phyloP scores from a whole-genome alignment of 2,113 vertebrate genomes.

The Saguinus imperator region DNA sequence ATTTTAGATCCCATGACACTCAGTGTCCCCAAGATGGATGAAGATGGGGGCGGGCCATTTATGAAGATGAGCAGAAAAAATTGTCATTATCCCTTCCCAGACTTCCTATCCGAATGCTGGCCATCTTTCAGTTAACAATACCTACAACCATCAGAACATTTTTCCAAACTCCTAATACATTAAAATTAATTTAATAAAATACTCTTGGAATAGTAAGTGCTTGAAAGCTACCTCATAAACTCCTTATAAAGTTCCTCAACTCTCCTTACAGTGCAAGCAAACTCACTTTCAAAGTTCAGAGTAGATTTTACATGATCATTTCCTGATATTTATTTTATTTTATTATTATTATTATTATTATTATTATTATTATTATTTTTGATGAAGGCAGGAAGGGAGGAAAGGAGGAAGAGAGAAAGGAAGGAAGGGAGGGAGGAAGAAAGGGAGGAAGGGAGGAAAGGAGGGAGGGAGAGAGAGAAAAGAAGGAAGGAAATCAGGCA shows the following conservation, averaged over 20 bases:
- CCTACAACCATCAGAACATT: neutral
- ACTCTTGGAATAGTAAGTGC: neutral
- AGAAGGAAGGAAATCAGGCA: too few relatives aligned
- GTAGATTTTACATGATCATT: slow-evolving; percentile 5
- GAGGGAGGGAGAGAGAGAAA: too few relatives aligned
- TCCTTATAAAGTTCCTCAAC: neutral
- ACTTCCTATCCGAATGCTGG: neutral
- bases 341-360: neutral
- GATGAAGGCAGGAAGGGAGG: too few relatives aligned
- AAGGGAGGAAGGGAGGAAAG: too few relatives aligned
- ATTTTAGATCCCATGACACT: neutral
- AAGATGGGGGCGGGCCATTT: neutral
- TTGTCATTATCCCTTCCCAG: neutral
- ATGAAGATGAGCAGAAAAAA: neutral
- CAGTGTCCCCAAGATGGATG: neutral
- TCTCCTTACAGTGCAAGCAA: neutral
- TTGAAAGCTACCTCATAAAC: neutral
- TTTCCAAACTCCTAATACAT: neutral
- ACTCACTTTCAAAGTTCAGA: neutral
- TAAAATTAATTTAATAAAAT: neutral
- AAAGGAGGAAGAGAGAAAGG: too few relatives aligned
- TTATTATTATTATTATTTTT: neutral
- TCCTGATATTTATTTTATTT: slow-evolving; percentile 11
- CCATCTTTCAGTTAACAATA: neutral
- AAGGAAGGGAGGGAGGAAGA: too few relatives aligned